Percentiles rank a stretch among this genome's conserved stretches.
Evolutionary conservation across 2,888 invertebrate genomes (phyloP).

Genomic region (Coecobrya sp.): DNA sequence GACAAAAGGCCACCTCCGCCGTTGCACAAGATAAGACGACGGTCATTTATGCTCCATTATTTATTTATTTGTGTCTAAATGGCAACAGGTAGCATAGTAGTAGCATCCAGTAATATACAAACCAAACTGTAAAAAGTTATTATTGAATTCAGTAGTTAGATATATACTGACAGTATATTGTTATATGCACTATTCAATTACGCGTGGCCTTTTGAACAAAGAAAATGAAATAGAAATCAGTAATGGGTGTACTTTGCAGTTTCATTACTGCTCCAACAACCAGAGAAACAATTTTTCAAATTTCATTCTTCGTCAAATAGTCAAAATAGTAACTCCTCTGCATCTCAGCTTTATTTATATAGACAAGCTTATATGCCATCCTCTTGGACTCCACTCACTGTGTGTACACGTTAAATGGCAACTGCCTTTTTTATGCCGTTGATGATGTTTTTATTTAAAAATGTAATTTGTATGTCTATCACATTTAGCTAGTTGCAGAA

Average conservation of each 20-base stretch:
- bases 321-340: constrained; percentile 43
- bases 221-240: constrained; percentile 36
- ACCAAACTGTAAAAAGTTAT: no score
- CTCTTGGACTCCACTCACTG: neutral
- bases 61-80: constrained; percentile 14
- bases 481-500: constrained; percentile 11
- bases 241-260: constrained; percentile 50
- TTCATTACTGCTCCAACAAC: constrained; percentile 55
- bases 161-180: neutral
- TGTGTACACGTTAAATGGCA: neutral
- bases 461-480: constrained; percentile 69
- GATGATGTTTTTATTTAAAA: constrained; percentile 37
- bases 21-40: neutral
- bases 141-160: neutral
- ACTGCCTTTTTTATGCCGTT: constrained; percentile 10
- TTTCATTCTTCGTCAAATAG: constrained; percentile 21
- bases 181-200: constrained; percentile 9
- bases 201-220: constrained; percentile 9
- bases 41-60: neutral
- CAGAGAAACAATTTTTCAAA: constrained; percentile 46
- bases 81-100: no score
- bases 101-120: constrained; percentile 13
- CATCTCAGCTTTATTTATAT: constrained; percentile 21
- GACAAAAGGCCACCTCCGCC: constrained; percentile 44
- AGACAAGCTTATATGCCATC: neutral